These are phyloP conservation scores for Lepidurus packardi DNA, from an alignment of 1,140 invertebrate genomes.

Conservation along the genomic window DNA sequence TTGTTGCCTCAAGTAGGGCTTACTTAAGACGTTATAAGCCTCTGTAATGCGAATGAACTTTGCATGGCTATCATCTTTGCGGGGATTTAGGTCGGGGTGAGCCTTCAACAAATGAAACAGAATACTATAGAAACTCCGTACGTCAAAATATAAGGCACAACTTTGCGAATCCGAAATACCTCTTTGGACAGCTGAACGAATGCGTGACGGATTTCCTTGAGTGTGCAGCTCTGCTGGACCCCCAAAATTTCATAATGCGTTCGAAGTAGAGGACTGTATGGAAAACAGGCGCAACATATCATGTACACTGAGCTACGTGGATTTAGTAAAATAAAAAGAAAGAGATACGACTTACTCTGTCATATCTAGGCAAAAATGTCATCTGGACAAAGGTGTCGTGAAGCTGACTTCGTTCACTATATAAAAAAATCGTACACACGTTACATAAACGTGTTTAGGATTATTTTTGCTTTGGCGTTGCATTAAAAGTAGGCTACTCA, in stretches of 20 bases:
- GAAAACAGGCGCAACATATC: neutral
- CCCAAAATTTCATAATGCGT: slow-evolving; percentile 28
- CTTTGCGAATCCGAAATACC: neutral
- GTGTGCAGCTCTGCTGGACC: neutral
- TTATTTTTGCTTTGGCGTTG: no score
- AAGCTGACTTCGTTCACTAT: no score
- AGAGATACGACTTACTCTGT: no score
- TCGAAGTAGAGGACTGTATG: neutral
- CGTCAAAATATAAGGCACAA: neutral
- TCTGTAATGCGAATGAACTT: slow-evolving; percentile 58
- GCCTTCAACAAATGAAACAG: slow-evolving; percentile 43
- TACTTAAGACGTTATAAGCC: slow-evolving; percentile 57
- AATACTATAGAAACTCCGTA: neutral
- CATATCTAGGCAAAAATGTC: no score
- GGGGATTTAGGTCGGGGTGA: slow-evolving; percentile 56
- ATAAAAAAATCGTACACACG: no score
- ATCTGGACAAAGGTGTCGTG: no score
- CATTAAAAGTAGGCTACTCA: no score
- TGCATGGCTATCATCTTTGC: slow-evolving; percentile 47
- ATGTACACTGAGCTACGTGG: neutral
- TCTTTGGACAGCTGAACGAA: slow-evolving; percentile 28
- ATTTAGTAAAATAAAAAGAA: no score
- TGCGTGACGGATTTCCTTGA: slow-evolving; percentile 27
- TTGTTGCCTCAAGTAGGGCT: slow-evolving; percentile 48
- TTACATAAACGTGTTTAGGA: no score